Base-by-base conservation (phyloP, 1,140 invertebrate genomes). In the Archivesica marissinica region DNA sequence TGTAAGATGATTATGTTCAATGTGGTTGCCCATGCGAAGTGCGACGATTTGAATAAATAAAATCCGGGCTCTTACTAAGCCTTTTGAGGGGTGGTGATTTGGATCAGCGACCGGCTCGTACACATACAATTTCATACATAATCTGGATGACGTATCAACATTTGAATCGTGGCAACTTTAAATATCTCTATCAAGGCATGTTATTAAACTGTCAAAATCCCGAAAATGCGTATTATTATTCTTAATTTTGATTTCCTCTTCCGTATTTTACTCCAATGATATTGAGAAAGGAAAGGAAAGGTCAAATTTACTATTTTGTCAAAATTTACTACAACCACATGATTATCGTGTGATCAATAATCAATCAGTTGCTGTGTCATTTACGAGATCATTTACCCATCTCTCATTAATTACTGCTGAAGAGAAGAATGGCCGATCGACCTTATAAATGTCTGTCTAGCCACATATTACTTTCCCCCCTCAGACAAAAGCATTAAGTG, bases 281-380 rank as follows among this genome's bases (percentile, higher is more conserved):
- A n/a, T 47, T 44, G 38, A 7, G 17, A 23, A 59, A 0, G 44
- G 9, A 70, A n/a, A 11, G 23, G 25, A 70, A 47, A 70, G 66
- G 66, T 70, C 39, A 70, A 70, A 23, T 72, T 72, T 72, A 72
- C 68, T 72, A 72, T 72, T 33, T 28, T 50, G 17, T 70, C 28
- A 1, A n/a, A n/a, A 25, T 44, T 44, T 70, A 41, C 2, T 44
- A 44, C 2, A 3, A 13, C 9, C n/a, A n/a, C n/a, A n/a, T n/a
- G 44, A 11, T 50, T 50, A 50, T 50, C 11, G 9, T 11, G 44
- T 50, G 9, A 20, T 50, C 20, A 11, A 11, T 50, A 50, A 50
- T 11, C 20, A 20, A 11, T 50, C 20, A 50, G 20, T 50, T 50
- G 9, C 11, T 50, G 44, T 50, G 44, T 50, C 44, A 50, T 20